Base-by-base conservation (phyloP, 64 coral and sea anemone genomes). In the Acropora tenuis region DNA sequence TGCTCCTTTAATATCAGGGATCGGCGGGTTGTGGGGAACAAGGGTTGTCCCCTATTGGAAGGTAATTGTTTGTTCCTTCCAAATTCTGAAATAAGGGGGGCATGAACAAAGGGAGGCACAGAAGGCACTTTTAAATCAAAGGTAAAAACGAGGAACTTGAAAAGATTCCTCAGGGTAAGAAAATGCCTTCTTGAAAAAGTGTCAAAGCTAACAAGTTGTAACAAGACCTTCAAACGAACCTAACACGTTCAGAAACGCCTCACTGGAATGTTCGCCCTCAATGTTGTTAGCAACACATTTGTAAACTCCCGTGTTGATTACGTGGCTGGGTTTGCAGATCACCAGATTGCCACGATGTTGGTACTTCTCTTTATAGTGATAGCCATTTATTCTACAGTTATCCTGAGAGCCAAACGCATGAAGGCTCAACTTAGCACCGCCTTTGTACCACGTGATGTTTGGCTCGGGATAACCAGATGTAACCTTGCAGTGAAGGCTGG, bases 391-490 rank as follows among this genome's bases (percentile, higher is more conserved):
- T 50, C 74, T 67, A 72, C 91, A 93, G 61, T 87, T 48, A 63
- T 86, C 82, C 47, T 45, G 58, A 63, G 91, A 77, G 3, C 91
- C 83, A 10, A 93, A 48, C 11, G 91, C 55, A 16, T 78, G 65
- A 40, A 80, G 83, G 71, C 41, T 87, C 43, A 93, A 65, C 63
- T 60, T 59, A 17, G 15, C 42, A 61, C n/a, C 91, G 19, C 87
- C 80, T 80, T 82, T 87, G 76, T 93, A 93, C 91, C 91, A 93
- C 47, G 91, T 87, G 82, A 93, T 80, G n/a, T 93, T 78, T 66
- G 91, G 91, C 40, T 69, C 40, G 8, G 91, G 91, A 58, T 93
- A 87, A n/a, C 91, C 91, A 20, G 91, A 76, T 66, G 50, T 18
- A 8, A 93, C 53, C 9, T 13, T n/a, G 46, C 91, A 93, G 16